These are phyloP conservation scores for Porites rus DNA, from an alignment of 92 coral and sea anemone species.

Conservation along the genomic window DNA sequence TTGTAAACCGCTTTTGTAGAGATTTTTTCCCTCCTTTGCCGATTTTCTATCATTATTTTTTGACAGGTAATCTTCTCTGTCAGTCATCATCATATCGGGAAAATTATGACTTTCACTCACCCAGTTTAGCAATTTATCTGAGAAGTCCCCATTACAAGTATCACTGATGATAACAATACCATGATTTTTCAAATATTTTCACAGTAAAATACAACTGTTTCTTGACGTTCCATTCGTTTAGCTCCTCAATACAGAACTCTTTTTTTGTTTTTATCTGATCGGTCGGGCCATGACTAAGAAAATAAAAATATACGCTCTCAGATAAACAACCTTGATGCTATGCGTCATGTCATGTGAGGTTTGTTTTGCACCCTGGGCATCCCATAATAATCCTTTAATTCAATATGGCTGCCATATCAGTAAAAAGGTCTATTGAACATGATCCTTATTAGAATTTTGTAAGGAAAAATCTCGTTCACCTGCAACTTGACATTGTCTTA, in stretches of 20 bases:
- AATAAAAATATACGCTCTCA: no score
- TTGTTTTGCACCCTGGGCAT: not conserved
- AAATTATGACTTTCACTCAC: constrained; percentile 16
- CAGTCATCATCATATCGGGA: constrained; percentile 21
- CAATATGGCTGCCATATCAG: no score
- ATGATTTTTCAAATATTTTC: constrained; percentile 28
- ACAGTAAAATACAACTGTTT: no score
- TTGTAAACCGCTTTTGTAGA: not conserved
- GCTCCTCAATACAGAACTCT: not conserved
- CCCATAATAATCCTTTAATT: no score
- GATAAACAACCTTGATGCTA: no score
- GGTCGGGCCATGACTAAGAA: not conserved
- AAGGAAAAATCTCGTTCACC: no score
- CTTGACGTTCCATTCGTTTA: constrained; percentile 23
- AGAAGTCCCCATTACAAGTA: constrained; percentile 15
- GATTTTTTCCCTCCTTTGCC: constrained; percentile 17
- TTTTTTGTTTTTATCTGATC: not conserved
- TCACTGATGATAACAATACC: constrained; percentile 21
- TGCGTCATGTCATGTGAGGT: no score
- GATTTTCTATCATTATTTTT: constrained; percentile 27
- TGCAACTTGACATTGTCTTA: no score
- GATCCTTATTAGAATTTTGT: not conserved
- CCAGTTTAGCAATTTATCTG: constrained; percentile 28
- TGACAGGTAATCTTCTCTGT: constrained; percentile 5
- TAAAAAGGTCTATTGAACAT: no score